Conservation (phyloP, 2,888 invertebrate species). For the Sinelater perroti region DNA sequence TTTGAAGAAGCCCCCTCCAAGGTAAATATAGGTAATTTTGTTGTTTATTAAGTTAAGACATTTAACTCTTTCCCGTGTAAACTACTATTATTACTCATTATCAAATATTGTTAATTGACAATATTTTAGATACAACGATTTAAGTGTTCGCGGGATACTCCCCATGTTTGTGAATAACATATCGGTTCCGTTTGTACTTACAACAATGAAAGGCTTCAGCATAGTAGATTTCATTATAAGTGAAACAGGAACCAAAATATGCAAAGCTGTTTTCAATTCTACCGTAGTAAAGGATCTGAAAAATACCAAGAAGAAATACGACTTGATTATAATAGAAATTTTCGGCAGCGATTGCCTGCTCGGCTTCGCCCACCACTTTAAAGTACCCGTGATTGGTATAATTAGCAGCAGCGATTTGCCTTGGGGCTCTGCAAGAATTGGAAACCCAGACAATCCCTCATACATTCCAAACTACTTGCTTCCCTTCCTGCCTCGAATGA, state of each 20-base stretch:
- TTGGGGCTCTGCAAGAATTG: slow-evolving; percentile 60
- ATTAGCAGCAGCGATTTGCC: slow-evolving; percentile 62
- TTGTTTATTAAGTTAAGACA: too few relatives aligned
- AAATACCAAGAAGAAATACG: slow-evolving; percentile 63
- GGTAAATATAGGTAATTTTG: slow-evolving; percentile 35
- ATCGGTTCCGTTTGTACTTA: too few relatives aligned
- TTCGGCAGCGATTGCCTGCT: slow-evolving; percentile 78
- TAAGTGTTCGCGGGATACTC: slow-evolving; percentile 34
- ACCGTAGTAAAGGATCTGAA: slow-evolving; percentile 42
- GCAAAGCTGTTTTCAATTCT: slow-evolving; percentile 47
- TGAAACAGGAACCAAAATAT: slow-evolving; percentile 39
- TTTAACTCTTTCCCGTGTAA: too few relatives aligned
- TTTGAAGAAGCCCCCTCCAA: slow-evolving; percentile 51
- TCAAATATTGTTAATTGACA: too few relatives aligned
- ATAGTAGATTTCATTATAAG: slow-evolving; percentile 27
- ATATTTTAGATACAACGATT: slow-evolving; percentile 43
- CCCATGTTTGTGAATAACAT: slow-evolving; percentile 37
- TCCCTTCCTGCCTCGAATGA: slow-evolving; percentile 45
- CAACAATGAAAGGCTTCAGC: too few relatives aligned
- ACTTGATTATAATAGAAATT: slow-evolving; percentile 73
- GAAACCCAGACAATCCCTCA: slow-evolving; percentile 61
- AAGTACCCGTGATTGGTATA: slow-evolving; percentile 64
- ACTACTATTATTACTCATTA: too few relatives aligned
- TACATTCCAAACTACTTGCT: slow-evolving; percentile 61
- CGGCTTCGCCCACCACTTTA: slow-evolving; percentile 68